Evolutionary conservation across 2,797 vertebrate genomes (phyloP).

Genomic region (Bucorvus abyssinicus): DNA sequence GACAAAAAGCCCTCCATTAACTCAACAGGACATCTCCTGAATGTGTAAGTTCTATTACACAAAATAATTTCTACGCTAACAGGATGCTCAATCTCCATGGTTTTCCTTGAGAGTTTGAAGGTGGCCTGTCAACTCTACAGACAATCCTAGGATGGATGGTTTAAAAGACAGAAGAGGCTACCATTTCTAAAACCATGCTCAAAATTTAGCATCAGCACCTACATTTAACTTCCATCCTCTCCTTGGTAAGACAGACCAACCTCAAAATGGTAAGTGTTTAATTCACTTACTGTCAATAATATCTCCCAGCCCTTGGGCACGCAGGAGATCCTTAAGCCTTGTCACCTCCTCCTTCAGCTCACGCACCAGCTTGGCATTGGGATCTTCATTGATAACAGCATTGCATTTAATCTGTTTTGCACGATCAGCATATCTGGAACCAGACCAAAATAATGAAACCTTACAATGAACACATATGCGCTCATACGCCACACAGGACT

Average conservation of each 20-base stretch:
- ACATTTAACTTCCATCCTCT: background rate
- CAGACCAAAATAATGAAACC: background rate
- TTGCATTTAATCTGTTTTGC: conserved; percentile 99
- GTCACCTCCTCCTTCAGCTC: conserved; percentile 97
- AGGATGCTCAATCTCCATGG: background rate
- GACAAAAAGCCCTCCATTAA: background rate
- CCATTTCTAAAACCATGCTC: background rate
- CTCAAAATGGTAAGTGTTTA: background rate
- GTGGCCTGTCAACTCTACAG: background rate
- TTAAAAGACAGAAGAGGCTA: background rate
- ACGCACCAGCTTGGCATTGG: conserved; percentile 95
- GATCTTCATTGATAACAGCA: conserved; percentile 98
- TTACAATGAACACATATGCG: rapidly evolving
- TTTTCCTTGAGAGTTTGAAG: background rate
- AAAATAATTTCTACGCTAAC: background rate
- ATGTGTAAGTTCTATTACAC: background rate
- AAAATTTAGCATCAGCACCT: background rate
- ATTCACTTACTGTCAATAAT: conserved; percentile 96
- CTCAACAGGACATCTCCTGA: background rate
- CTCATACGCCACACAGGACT: background rate
- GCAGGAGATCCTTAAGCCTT: conserved; percentile 93
- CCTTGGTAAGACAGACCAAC: background rate
- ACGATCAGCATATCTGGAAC: conserved; percentile 90
- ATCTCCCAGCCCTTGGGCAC: conserved; percentile 94
- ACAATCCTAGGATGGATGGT: background rate